These are phyloP conservation scores for Abrostola tripartita DNA, from an alignment of 2,888 invertebrate species.

Conservation along the genomic window DNA sequence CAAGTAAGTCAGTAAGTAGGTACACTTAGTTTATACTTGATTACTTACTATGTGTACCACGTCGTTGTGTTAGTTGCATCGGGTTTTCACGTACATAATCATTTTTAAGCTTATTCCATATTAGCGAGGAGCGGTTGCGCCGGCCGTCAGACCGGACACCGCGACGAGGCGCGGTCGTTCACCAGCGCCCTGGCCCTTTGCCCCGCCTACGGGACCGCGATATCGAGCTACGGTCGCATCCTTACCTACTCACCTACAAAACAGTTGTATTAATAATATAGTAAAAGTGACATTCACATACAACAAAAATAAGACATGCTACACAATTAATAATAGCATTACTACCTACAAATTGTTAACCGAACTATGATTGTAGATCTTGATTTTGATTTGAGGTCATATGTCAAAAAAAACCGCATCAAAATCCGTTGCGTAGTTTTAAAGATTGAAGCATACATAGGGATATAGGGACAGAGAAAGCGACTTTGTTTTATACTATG, in stretches of 20 bases:
- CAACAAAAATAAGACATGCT: conserved; percentile 1
- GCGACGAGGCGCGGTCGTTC: conserved; percentile 69
- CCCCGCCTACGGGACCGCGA: conserved; percentile 65
- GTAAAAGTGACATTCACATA: conserved; percentile 21
- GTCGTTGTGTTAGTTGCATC: conserved; percentile 33
- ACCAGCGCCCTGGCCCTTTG: conserved; percentile 70
- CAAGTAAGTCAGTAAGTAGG: background rate
- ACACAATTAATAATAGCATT: conserved; percentile 1
- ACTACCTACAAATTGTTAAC: background rate
- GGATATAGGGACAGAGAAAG: too few relatives aligned
- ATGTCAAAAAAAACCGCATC: too few relatives aligned
- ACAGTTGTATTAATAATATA: conserved; percentile 8
- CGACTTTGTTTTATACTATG: too few relatives aligned
- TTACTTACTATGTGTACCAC: conserved; percentile 38
- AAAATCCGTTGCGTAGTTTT: too few relatives aligned
- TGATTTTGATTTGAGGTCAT: conserved; percentile 27
- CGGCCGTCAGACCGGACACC: conserved; percentile 53
- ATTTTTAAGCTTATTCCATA: conserved; percentile 57
- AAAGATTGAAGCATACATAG: too few relatives aligned
- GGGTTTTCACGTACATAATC: conserved; percentile 48
- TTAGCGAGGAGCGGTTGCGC: conserved; percentile 44
- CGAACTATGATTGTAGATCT: conserved; percentile 5
- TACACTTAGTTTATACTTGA: background rate
- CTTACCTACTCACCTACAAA: conserved; percentile 47
- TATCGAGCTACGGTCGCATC: conserved; percentile 41